Evolutionary conservation across 2,797 vertebrate genomes (phyloP).

Genomic region (Rhabdomys pumilio): DNA sequence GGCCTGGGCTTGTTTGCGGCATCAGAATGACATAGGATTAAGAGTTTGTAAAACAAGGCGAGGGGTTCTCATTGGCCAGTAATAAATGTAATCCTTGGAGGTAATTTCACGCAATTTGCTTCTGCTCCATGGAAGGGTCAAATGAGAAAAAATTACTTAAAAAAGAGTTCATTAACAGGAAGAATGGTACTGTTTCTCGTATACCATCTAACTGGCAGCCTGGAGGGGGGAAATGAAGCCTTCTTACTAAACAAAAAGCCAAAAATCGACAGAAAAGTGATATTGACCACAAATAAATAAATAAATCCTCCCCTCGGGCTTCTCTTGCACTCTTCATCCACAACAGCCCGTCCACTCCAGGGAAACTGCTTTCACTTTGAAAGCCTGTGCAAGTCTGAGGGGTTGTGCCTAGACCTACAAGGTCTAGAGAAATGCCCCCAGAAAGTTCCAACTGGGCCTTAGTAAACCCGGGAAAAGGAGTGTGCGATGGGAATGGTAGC

Average conservation of each 20-base stretch:
- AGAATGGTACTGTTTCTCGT: conserved; percentile 92
- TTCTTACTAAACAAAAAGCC: conserved; percentile 80
- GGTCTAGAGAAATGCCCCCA: not conserved
- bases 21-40: conserved; percentile 93
- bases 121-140: conserved; percentile 93
- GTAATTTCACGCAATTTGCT: conserved; percentile 95
- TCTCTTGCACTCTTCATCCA: not conserved
- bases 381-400: conserved; percentile 9
- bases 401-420: not conserved
- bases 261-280: conserved; percentile 81
- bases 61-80: conserved; percentile 89
- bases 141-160: conserved; percentile 91
- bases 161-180: conserved; percentile 93
- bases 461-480: not conserved
- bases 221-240: conserved; percentile 9
- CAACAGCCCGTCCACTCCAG: not conserved
- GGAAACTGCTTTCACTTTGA: not conserved
- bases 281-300: conserved; percentile 69
- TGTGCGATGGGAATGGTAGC: not conserved
- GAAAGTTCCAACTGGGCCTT: conserved; percentile 54
- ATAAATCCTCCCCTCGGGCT: conserved; percentile 31
- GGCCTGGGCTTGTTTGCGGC: conserved; percentile 90
- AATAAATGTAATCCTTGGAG: conserved; percentile 94
- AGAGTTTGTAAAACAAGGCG: conserved; percentile 91
- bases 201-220: conserved; percentile 87